phyloP scores from a whole-genome alignment of 2,113 vertebrate species.

The Crotalus viridis region DNA sequence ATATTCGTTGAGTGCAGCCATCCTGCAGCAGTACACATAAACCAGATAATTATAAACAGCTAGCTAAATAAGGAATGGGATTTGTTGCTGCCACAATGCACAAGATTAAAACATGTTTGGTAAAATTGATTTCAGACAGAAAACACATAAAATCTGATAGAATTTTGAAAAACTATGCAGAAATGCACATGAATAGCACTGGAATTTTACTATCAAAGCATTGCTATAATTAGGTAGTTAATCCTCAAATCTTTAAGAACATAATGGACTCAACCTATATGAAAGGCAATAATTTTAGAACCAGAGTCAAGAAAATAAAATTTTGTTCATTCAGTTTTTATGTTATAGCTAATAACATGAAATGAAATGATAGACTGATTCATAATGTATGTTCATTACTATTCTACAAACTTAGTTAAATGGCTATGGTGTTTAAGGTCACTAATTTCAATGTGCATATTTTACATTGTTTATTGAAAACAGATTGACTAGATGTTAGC shows the following conservation, averaged over 20 bases:
- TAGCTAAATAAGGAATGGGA: constrained; percentile 65
- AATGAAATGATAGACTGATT: neutral
- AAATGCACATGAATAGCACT: constrained; percentile 2
- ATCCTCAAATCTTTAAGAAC: neutral
- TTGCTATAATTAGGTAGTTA: neutral
- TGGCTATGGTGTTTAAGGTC: neutral
- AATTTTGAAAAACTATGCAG: constrained; percentile 51
- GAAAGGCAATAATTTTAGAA: neutral
- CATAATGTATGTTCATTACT: neutral
- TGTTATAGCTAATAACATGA: neutral
- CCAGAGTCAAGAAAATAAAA: neutral
- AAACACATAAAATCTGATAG: constrained; percentile 51
- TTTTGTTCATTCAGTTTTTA: neutral
- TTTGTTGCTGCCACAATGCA: constrained; percentile 77
- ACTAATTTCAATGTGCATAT: neutral
- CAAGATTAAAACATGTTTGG: constrained; percentile 67
- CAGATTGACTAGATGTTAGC: neutral
- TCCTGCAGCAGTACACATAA: constrained; percentile 83
- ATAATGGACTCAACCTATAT: neutral
- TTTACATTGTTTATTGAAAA: neutral
- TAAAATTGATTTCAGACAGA: constrained; percentile 45
- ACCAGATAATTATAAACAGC: constrained; percentile 82
- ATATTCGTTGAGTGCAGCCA: constrained; percentile 81
- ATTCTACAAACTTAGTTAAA: neutral
- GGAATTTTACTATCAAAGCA: constrained; percentile 14